Conservation (phyloP, 2,113 vertebrate species). For the Hypocryptadius cinnamomeus region DNA sequence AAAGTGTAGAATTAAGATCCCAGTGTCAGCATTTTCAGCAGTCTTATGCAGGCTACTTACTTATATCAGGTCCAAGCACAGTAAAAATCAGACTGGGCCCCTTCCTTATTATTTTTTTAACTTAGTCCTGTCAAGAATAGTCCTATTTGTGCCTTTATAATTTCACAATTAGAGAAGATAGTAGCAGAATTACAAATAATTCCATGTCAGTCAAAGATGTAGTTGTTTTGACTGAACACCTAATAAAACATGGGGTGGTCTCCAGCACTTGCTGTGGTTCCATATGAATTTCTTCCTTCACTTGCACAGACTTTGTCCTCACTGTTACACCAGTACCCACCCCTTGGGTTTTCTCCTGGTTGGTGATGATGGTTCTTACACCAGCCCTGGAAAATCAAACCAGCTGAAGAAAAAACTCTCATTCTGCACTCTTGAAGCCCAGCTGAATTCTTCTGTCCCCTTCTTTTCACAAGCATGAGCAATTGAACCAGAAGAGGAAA, state of each 20-base stretch:
- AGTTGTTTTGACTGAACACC: not conserved
- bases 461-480: not conserved
- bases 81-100: not conserved
- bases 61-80: not conserved
- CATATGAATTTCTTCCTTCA: not conserved
- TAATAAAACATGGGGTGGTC: fast-evolving
- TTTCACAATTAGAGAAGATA: not conserved
- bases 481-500: not conserved
- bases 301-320: not conserved
- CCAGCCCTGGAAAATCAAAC: not conserved
- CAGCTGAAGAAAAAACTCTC: not conserved
- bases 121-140: not conserved
- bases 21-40: not conserved
- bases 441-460: not conserved
- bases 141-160: not conserved
- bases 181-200: not conserved
- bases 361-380: not conserved
- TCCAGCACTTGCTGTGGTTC: not conserved
- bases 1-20: not conserved
- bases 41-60: not conserved
- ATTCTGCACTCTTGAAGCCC: not conserved
- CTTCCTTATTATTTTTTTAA: not conserved
- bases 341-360: not conserved
- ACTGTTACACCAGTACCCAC: not conserved
- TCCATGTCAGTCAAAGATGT: not conserved